Evolutionary conservation across 2,113 vertebrate species (phyloP).

Genomic region (Atlantisia rogersi): DNA sequence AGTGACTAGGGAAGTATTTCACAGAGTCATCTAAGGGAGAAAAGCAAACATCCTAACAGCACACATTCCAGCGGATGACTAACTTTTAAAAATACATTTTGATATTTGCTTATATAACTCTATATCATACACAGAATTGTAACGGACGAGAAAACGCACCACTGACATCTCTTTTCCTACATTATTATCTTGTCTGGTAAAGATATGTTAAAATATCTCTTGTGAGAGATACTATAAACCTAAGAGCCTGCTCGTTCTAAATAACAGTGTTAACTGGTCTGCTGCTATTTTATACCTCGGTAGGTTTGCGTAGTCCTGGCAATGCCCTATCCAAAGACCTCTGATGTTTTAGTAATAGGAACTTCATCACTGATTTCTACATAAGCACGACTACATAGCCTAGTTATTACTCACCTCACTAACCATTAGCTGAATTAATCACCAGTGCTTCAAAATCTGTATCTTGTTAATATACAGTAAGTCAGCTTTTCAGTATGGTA

Average conservation of each 20-base stretch:
- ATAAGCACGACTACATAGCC: neutral
- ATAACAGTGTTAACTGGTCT: neutral
- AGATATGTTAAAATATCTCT: neutral
- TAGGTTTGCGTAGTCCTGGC: neutral
- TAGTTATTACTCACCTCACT: neutral
- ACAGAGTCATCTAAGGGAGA: neutral
- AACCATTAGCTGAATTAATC: neutral
- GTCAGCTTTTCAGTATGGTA: neutral
- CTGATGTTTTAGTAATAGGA: neutral
- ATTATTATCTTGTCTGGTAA: neutral
- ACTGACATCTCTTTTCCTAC: neutral
- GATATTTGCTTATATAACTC: neutral
- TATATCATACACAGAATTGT: neutral
- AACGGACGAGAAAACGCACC: neutral
- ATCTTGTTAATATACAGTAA: neutral
- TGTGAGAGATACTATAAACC: neutral
- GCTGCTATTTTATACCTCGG: neutral
- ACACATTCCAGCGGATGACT: neutral
- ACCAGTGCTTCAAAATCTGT: neutral
- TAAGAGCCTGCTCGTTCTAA: neutral
- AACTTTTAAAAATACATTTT: neutral
- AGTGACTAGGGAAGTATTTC: neutral
- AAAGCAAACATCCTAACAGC: slow-evolving; percentile 2
- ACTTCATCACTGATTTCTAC: neutral
- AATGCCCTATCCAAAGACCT: neutral